Evolutionary conservation across 1,140 invertebrate species (phyloP).

Genomic region (Homarus americanus): DNA sequence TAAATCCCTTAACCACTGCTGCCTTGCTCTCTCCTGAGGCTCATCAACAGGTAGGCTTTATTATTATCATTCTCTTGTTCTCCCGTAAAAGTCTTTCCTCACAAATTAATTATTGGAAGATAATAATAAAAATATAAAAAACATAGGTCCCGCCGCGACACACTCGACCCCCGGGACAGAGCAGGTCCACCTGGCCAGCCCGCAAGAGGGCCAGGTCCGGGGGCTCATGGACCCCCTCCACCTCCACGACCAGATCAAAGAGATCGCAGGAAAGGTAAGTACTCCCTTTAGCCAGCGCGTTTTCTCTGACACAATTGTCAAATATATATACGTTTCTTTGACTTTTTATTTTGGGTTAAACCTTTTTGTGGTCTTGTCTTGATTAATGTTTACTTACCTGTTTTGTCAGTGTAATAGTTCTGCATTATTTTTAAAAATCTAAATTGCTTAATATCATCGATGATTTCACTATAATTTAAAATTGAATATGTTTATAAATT

Average conservation of each 20-base stretch:
- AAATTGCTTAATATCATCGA: background rate
- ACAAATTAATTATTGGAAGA: too few species aligned
- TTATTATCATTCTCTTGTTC: too few species aligned
- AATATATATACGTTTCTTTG: background rate
- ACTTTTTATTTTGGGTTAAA: background rate
- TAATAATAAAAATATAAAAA: background rate
- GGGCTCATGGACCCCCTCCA: constrained; percentile 67
- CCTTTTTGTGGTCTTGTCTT: background rate
- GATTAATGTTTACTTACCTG: background rate
- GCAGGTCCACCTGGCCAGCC: background rate
- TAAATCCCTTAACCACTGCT: too few species aligned
- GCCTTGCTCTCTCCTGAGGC: too few species aligned
- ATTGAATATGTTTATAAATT: background rate
- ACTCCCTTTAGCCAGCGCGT: background rate
- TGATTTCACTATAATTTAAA: background rate
- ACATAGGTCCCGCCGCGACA: constrained; percentile 69
- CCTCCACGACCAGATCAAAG: constrained; percentile 70
- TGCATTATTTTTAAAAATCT: background rate
- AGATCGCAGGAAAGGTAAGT: constrained; percentile 73
- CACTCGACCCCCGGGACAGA: constrained; percentile 70
- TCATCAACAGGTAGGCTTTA: too few species aligned
- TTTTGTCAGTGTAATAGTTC: background rate
- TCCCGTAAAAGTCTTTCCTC: too few species aligned
- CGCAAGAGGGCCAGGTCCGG: constrained; percentile 67
- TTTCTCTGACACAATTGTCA: background rate